Evolutionary conservation across 2,113 vertebrate species (phyloP), one percentile per base, ranked within the genome.

Genomic region (Euleptes europaea): DNA sequence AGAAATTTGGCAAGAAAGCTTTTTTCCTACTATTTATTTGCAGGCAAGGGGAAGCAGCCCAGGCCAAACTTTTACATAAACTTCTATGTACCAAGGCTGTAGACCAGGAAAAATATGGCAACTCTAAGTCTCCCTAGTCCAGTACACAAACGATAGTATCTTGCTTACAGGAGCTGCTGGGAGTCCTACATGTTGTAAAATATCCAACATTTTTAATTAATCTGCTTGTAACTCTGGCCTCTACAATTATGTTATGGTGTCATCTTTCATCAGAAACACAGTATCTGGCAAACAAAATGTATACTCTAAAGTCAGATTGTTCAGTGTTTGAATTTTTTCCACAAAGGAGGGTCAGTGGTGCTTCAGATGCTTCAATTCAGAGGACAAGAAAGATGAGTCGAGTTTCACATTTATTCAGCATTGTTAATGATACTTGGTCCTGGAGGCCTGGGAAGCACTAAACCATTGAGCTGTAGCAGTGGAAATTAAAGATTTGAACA

Each of bases 401-500:
- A 75, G 93, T 90, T 93, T 93, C 91, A 89, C 90, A 95, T 92
- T 92, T 93, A 91, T 92, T 91, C 78, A 31, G 83, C 86, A 90
- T 69, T 95, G 92, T 85, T 96, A 95, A 95, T 94, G 95, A 92
- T 95, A 93, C 90, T 95, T 93, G 95, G 95, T 96, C 95, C 93
- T 93, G 42, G 83, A 92, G 76, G 88, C 90, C 89, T 91, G 73
- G 69, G 90, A 92, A 93, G 94, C 93, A 89, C 92, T 82, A 89
- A 94, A 83, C 87, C 93, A 81, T 87, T 93, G 91, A 91, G 89
- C 91, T 88, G 92, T 91, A 94, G 86, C 95, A 87, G 81, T 73
- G 91, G 90, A 94, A 94, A 94, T 93, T 81, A 93, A 94, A 88
- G 89, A 91, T 95, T 95, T 94, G 93, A 92, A 94, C 86, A 89